These are phyloP conservation scores for Rhinopomastus cyanomelas DNA, from an alignment of 2,113 vertebrate species.

Conservation along the genomic window DNA sequence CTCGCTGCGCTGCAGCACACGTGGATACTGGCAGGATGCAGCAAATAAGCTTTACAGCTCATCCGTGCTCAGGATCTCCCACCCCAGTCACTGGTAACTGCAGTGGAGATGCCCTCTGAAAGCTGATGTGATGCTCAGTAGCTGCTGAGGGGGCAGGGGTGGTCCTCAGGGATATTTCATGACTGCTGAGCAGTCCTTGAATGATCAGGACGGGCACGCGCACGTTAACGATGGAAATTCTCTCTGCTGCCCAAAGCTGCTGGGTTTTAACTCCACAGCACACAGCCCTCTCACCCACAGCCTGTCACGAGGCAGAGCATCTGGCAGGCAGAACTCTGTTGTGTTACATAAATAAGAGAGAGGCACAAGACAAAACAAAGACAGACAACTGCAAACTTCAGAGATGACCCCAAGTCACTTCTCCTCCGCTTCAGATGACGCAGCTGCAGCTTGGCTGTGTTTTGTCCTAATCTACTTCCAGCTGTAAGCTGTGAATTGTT, in stretches of 20 bases:
- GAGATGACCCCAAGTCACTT: constrained; percentile 39
- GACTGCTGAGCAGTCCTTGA: constrained; percentile 6
- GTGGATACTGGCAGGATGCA: neutral
- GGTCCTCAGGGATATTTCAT: neutral
- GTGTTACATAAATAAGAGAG: constrained; percentile 52
- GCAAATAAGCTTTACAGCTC: constrained; percentile 4
- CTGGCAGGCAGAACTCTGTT: constrained; percentile 30
- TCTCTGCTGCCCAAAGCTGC: neutral
- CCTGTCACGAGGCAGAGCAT: constrained; percentile 16
- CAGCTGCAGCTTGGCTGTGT: constrained; percentile 7
- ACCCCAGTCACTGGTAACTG: neutral
- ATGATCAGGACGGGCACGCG: neutral
- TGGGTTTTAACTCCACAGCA: constrained; percentile 18
- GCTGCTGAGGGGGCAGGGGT: neutral
- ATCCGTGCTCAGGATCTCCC: neutral
- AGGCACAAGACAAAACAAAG: constrained; percentile 54
- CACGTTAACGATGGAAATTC: neutral
- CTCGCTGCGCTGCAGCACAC: neutral
- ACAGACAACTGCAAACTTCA: constrained; percentile 38
- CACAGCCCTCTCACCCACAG: constrained; percentile 56
- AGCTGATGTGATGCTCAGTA: constrained; percentile 14
- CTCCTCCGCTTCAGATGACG: neutral
- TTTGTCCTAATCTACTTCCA: neutral
- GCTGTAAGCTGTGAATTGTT: neutral
- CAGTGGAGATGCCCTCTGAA: constrained; percentile 15